These are phyloP conservation scores for Chaetops frenatus DNA, from an alignment of 2,113 vertebrate genomes.

Conservation along the genomic window DNA sequence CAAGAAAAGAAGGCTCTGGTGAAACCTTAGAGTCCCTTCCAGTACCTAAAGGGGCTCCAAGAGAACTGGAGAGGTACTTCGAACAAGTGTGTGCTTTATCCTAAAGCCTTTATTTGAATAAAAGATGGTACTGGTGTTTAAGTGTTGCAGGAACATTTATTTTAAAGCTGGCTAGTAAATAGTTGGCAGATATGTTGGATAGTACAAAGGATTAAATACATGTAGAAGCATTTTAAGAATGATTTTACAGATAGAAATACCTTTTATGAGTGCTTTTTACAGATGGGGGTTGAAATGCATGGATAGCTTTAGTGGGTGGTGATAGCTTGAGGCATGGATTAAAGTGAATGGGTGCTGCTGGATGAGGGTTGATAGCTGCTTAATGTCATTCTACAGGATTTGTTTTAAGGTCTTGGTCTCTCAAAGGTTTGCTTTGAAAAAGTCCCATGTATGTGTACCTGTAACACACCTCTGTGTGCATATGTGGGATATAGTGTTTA, in stretches of 20 bases:
- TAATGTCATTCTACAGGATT: background rate
- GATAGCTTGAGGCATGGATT: background rate
- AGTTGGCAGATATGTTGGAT: background rate
- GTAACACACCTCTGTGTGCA: background rate
- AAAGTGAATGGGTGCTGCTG: background rate
- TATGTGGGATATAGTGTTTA: fast-evolving
- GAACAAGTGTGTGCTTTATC: background rate
- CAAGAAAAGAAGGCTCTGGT: background rate
- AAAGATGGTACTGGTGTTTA: background rate
- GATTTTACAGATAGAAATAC: background rate
- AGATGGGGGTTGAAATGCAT: background rate
- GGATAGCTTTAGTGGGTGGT: background rate
- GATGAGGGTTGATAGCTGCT: background rate
- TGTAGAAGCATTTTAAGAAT: background rate
- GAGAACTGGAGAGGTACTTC: background rate
- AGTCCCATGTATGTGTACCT: background rate
- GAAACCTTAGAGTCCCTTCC: background rate
- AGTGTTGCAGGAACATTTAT: background rate
- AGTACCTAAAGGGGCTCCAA: background rate
- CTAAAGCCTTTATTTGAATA: background rate
- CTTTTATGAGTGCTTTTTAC: background rate
- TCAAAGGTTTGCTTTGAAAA: background rate
- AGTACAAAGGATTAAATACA: background rate
- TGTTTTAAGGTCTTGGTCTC: background rate
- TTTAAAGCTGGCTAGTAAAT: background rate